phyloP scores from a whole-genome alignment of 2,113 vertebrate species.

The Rissa tridactyla region DNA sequence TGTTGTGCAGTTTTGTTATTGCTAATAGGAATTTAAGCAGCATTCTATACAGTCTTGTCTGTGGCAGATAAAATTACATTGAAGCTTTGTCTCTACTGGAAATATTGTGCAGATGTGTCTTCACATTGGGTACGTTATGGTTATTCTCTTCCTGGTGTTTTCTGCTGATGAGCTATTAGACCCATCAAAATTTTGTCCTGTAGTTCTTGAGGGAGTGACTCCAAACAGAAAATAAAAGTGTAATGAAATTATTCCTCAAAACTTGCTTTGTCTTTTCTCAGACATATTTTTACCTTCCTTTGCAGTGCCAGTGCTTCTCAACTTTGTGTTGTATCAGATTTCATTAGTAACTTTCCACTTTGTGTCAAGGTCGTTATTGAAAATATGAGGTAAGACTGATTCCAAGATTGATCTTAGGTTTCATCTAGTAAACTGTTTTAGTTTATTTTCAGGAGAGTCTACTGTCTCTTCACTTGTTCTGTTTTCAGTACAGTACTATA shows the following conservation, averaged over 20 bases:
- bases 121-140: neutral
- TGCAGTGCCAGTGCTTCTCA: neutral
- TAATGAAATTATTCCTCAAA: neutral
- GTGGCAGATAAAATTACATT: neutral
- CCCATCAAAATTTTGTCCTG: neutral
- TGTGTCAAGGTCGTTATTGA: neutral
- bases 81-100: neutral
- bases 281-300: neutral
- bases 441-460: neutral
- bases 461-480: neutral
- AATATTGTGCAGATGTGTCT: neutral
- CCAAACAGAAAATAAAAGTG: neutral
- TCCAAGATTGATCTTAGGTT: neutral
- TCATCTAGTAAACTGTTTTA: neutral
- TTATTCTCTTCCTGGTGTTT: neutral
- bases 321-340: neutral
- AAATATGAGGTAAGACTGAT: neutral
- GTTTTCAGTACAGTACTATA: neutral
- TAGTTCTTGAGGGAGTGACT: neutral
- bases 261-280: neutral
- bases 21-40: neutral
- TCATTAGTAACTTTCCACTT: neutral
- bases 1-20: neutral
- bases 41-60: neutral
- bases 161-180: neutral